Evolutionary conservation across 2,888 invertebrate species (phyloP).

Genomic region (Eubasilissa splendida): DNA sequence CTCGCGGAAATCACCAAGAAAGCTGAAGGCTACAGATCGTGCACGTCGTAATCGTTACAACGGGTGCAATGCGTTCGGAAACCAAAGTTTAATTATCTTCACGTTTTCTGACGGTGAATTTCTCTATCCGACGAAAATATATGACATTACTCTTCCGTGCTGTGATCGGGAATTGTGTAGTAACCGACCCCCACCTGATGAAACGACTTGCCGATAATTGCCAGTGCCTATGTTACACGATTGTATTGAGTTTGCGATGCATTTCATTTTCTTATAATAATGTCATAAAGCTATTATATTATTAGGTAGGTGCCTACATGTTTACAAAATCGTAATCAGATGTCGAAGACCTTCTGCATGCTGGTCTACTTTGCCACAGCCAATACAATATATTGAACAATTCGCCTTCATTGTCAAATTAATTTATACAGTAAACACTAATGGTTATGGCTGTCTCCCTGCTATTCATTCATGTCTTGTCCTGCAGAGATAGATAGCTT

Average conservation of each 20-base stretch:
- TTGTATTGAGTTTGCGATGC: not conserved
- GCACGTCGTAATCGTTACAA: constrained; percentile 60
- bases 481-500: too few species aligned
- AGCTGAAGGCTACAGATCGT: constrained; percentile 77
- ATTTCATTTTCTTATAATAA: constrained; percentile 1
- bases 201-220: constrained; percentile 5
- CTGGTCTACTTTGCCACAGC: too few species aligned
- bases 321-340: too few species aligned
- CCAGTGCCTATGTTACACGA: not conserved
- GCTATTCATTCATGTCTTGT: too few species aligned
- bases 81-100: constrained; percentile 32
- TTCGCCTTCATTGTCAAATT: too few species aligned
- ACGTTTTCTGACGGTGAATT: not conserved
- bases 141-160: constrained; percentile 30
- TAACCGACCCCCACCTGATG: constrained; percentile 22
- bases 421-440: too few species aligned
- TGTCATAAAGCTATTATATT: too few species aligned
- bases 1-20: constrained; percentile 75
- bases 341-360: too few species aligned
- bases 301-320: too few species aligned
- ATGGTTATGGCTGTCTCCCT: too few species aligned
- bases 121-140: constrained; percentile 13
- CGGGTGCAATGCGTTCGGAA: constrained; percentile 2
- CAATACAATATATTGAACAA: too few species aligned
- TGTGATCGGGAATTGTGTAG: constrained; percentile 35